Evolutionary conservation across 1,140 invertebrate species (phyloP).

Genomic region (Drosophila erecta): DNA sequence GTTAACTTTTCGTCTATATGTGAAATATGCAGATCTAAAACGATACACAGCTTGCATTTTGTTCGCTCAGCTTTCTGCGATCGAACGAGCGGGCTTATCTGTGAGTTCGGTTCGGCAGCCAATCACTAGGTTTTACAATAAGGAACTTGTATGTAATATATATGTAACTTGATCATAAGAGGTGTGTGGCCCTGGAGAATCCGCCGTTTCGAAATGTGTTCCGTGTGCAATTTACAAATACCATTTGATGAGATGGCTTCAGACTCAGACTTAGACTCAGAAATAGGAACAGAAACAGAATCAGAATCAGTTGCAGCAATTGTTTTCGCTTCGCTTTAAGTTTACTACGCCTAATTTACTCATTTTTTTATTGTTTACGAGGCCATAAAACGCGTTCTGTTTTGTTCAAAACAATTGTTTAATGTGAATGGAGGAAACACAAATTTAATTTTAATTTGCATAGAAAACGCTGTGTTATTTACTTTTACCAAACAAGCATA

Average conservation of each 20-base stretch:
- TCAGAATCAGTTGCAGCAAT: slow-evolving; percentile 1
- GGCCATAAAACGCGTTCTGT: slow-evolving; percentile 65
- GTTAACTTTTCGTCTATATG: slow-evolving; percentile 8
- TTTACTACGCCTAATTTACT: slow-evolving; percentile 19
- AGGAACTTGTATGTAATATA: slow-evolving; percentile 47
- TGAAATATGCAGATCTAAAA: slow-evolving; percentile 24
- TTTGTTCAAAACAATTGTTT: slow-evolving; percentile 45
- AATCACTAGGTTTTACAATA: slow-evolving; percentile 48
- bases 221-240: slow-evolving; percentile 12
- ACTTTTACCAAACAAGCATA: slow-evolving; percentile 67
- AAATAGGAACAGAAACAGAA: background rate
- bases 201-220: slow-evolving; percentile 51
- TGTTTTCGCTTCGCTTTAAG: slow-evolving; percentile 18
- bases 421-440: slow-evolving; percentile 31
- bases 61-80: slow-evolving; percentile 16
- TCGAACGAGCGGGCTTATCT: slow-evolving; percentile 2
- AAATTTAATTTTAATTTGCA: slow-evolving; percentile 67
- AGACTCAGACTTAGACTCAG: background rate
- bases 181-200: slow-evolving; percentile 10
- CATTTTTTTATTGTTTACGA: slow-evolving; percentile 44
- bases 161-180: slow-evolving; percentile 43
- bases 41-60: slow-evolving; percentile 22
- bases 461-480: slow-evolving; percentile 75
- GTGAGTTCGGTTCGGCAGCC: slow-evolving; percentile 8
- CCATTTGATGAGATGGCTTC: slow-evolving; percentile 7